Base-by-base conservation (phyloP, 2,113 vertebrate genomes). In the Microtus pennsylvanicus region DNA sequence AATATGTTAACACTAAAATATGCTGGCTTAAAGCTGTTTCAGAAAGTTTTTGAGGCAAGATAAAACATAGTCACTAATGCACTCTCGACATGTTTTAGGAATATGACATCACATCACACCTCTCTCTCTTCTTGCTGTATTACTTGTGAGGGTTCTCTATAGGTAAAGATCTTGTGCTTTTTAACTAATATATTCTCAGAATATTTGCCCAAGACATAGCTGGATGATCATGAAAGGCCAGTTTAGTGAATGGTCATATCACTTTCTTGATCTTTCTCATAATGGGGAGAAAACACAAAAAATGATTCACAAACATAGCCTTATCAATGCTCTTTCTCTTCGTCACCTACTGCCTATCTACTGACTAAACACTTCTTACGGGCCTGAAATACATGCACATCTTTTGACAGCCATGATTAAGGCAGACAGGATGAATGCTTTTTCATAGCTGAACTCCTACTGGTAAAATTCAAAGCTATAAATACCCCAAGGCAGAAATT, bases 141-240 rank as follows among this genome's bases (percentile, higher is more conserved):
- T 6, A n/a, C 52, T 55, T 91, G 26, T 90, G 42, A 92, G 91
- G 95, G 19, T n/a, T 87, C 30, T 22, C 75, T 90, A 21, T 81
- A 45, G 80, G 3, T 1, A 77, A 33, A 21, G 7, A 38, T 11
- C 3, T 69, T 47, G 2, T 52, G 11, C n/a, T 82, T 94, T 19
- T 89, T 89, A 87, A 75, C 17, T 90, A 3, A 22, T 90, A 30
- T 35, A 67, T 14, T 76, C 17, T 19, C 2, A 55, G 3, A 30
- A 63, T n/a, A n/a, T 85, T 94, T 65, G 35, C 76, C 21, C 86
- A 45, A 80, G 12, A 90, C 22, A 8, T 11, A 58, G 50, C 72
- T 86, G 42, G 7, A 19, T 87, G 30, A 21, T 95, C 8, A 21
- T 4, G 70, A 5, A 10, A 87, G 1, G 87, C 90, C 42, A 80